Evolutionary conservation across 2,888 invertebrate genomes (phyloP).

Genomic region (Mythimna pallens): DNA sequence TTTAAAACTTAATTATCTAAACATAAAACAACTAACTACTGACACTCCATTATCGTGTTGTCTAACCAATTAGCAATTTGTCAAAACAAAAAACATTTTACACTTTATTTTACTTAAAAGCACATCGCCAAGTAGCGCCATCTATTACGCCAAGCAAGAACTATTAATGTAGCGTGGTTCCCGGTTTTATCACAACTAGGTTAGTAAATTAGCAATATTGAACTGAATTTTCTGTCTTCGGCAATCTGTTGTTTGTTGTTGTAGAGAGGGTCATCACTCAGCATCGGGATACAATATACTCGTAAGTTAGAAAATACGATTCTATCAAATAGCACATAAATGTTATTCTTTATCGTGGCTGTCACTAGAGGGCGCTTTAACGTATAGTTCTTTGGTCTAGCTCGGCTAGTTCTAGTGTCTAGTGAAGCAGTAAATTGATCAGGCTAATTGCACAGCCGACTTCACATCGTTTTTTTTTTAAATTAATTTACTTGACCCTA

Average conservation of each 20-base stretch:
- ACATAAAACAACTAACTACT: not conserved
- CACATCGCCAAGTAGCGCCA: slow-evolving; percentile 23
- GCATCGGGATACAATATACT: too few species aligned
- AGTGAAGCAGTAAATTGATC: slow-evolving; percentile 22
- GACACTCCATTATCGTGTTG: not conserved
- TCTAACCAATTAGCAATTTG: too few species aligned
- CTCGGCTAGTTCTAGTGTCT: not conserved
- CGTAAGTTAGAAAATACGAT: too few species aligned
- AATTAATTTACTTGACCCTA: slow-evolving; percentile 9
- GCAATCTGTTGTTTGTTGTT: too few species aligned
- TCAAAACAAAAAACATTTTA: too few species aligned
- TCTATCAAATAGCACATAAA: too few species aligned
- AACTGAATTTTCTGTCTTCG: too few species aligned
- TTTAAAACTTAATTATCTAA: not conserved
- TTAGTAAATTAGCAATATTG: too few species aligned
- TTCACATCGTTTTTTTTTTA: slow-evolving; percentile 17
- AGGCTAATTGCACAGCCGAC: slow-evolving; percentile 17
- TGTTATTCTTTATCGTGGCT: not conserved
- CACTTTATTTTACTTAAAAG: not conserved
- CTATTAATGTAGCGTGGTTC: slow-evolving; percentile 22
- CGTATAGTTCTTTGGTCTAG: not conserved
- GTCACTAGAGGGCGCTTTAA: slow-evolving; percentile 8
- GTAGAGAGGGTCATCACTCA: too few species aligned
- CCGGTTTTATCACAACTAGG: not conserved
- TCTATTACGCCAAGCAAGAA: slow-evolving; percentile 23